Conservation (phyloP, 2,888 invertebrate species). For the Rotaria socialis region DNA sequence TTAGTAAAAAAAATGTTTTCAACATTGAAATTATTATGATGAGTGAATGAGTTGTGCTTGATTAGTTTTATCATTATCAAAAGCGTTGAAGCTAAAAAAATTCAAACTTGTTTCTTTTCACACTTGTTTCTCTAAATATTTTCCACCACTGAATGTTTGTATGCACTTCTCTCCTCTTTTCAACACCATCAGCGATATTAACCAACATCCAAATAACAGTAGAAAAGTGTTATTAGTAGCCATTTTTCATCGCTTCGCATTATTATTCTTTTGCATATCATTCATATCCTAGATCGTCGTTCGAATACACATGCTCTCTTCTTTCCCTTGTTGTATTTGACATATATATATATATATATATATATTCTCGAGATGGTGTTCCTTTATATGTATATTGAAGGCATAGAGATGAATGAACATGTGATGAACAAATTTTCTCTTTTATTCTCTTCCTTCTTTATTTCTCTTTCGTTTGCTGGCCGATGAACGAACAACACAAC, state of each 20-base stretch:
- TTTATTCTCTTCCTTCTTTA: neutral
- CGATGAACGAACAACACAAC: constrained; percentile 16
- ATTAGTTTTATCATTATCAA: neutral
- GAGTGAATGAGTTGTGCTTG: neutral
- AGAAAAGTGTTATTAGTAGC: neutral
- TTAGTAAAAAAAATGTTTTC: neutral
- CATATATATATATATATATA: neutral
- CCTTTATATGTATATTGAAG: neutral
- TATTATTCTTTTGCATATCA: neutral
- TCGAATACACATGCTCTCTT: neutral
- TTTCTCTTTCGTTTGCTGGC: constrained; percentile 17
- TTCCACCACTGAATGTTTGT: neutral
- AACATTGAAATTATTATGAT: neutral
- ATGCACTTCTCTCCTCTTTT: neutral
- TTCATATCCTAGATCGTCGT: neutral
- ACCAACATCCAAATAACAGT: neutral
- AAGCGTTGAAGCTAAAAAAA: neutral
- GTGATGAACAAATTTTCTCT: constrained; percentile 26
- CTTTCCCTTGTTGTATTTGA: constrained; percentile 8
- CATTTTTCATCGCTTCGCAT: neutral
- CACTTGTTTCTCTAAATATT: neutral
- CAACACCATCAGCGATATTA: neutral
- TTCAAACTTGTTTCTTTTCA: neutral
- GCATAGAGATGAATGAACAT: constrained; percentile 20
- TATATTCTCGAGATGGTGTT: constrained; percentile 16